Conservation (phyloP, 2,797 vertebrate genomes). For the Limosa lapponica region DNA sequence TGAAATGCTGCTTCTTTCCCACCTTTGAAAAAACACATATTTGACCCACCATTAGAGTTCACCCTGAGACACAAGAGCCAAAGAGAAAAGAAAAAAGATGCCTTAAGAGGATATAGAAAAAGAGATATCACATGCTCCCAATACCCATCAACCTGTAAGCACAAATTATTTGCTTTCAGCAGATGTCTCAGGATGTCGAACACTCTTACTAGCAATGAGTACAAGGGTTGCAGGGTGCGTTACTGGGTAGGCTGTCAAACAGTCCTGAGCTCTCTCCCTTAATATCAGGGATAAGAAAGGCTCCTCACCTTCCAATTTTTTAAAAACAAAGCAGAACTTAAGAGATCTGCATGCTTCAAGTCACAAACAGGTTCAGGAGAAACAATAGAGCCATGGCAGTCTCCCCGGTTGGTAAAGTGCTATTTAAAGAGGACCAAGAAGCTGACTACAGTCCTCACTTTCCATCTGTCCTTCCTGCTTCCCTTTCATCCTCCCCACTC, state of each 20-base stretch:
- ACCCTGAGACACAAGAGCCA: neutral
- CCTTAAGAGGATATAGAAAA: neutral
- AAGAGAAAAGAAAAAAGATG: neutral
- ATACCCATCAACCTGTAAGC: neutral
- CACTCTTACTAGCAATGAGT: neutral
- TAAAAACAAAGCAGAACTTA: neutral
- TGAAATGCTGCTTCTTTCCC: neutral
- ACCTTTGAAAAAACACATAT: neutral
- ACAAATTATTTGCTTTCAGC: neutral
- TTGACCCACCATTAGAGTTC: neutral
- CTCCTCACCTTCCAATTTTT: neutral
- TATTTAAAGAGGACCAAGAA: neutral
- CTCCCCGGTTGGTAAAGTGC: accelerated
- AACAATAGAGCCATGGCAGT: neutral
- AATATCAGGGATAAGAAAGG: neutral
- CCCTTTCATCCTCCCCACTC: neutral
- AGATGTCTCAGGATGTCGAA: neutral
- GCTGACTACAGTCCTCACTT: neutral
- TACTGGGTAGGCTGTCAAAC: neutral
- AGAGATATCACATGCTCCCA: neutral
- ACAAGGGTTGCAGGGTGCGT: neutral
- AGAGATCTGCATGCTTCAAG: neutral
- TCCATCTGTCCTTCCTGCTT: neutral
- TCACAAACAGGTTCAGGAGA: neutral
- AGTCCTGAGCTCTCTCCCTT: neutral